A percentile compares a stretch with the other conserved stretches of the same genome.
phyloP scores from a whole-genome alignment of 2,888 invertebrate species.

The Uloborus plumipes region DNA sequence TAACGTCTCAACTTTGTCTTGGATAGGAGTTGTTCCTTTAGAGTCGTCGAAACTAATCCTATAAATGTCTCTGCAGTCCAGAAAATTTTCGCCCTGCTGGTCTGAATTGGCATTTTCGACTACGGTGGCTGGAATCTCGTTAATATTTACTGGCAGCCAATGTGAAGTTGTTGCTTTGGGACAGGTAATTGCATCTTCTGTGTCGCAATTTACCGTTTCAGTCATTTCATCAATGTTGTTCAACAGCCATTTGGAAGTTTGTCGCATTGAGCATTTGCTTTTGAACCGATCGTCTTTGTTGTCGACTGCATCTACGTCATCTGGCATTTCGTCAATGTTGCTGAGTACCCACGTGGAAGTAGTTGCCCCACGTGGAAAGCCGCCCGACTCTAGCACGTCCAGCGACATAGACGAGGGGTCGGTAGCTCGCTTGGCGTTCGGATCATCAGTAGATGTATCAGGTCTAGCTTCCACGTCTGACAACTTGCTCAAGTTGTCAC shows the following conservation, averaged over 20 bases:
- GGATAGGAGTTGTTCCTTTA: not conserved
- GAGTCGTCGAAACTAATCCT: too few relatives aligned
- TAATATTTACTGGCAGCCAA: not conserved
- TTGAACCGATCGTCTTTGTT: not conserved
- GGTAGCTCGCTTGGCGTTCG: conserved; percentile 34
- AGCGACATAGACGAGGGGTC: conserved; percentile 33
- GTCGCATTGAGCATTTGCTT: conserved; percentile 15
- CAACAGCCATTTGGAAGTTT: conserved; percentile 26
- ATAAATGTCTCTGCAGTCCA: too few relatives aligned
- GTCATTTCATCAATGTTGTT: conserved; percentile 40
- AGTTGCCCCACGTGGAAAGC: conserved; percentile 16
- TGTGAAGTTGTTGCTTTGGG: conserved; percentile 33
- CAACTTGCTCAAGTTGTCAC: conserved; percentile 58
- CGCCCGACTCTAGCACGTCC: conserved; percentile 40
- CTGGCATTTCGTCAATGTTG: conserved; percentile 57
- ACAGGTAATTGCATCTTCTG: conserved; percentile 50
- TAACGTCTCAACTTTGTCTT: not conserved
- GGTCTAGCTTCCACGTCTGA: conserved; percentile 51
- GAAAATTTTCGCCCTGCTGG: not conserved
- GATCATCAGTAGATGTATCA: conserved; percentile 45
- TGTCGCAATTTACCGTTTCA: conserved; percentile 40
- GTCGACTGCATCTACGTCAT: conserved; percentile 29
- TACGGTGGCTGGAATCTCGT: not conserved
- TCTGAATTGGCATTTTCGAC: not conserved
- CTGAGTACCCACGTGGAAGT: conserved; percentile 40